Evolutionary conservation across 2,888 invertebrate species (phyloP).

Genomic region (Cryptosula pallasiana): DNA sequence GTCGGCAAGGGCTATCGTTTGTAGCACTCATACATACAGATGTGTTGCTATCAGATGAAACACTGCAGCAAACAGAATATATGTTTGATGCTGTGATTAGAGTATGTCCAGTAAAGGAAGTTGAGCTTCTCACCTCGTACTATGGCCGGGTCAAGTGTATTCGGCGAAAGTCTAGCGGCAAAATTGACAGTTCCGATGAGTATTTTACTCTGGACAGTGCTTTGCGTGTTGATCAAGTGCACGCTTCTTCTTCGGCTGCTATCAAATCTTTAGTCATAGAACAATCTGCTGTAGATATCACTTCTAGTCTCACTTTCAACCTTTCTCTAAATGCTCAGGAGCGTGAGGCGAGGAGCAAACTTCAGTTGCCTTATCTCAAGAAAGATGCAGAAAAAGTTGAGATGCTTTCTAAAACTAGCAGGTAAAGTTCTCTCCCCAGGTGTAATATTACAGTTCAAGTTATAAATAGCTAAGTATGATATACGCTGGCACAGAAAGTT

Average conservation of each 20-base stretch:
- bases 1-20: neutral
- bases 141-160: neutral
- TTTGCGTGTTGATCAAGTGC: neutral
- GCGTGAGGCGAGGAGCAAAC: constrained; percentile 41
- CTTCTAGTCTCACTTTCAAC: constrained; percentile 48
- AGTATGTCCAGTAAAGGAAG: neutral
- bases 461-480: too few relatives aligned
- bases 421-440: too few relatives aligned
- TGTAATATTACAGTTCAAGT: too few relatives aligned
- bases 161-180: neutral
- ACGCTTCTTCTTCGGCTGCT: constrained; percentile 22
- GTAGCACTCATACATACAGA: constrained; percentile 9
- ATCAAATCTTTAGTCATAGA: neutral
- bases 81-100: neutral
- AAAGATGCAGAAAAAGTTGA: constrained; percentile 31
- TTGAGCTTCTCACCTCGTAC: neutral
- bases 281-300: constrained; percentile 34
- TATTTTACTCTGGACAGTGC: neutral
- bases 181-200: constrained; percentile 6
- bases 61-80: neutral
- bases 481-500: too few relatives aligned
- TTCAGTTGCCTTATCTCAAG: constrained; percentile 41
- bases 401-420: neutral
- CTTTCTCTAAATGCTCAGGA: constrained; percentile 43
- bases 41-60: neutral